Percentiles rank a stretch among this genome's conserved stretches.
Evolutionary conservation across 2,888 invertebrate genomes (phyloP).

Genomic region (Metacarcinus magister): DNA sequence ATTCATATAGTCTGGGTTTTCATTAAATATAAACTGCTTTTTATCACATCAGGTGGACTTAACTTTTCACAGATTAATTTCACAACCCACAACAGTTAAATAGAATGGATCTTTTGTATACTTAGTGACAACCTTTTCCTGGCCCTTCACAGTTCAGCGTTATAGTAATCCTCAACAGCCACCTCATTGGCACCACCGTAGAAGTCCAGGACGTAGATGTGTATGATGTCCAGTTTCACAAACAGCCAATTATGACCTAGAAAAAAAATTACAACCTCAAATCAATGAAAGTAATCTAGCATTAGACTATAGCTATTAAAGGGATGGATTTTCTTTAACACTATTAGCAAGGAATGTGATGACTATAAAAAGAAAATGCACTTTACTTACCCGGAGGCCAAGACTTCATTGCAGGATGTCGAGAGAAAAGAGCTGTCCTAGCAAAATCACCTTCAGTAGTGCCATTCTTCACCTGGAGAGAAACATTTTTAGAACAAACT

Average conservation of each 20-base stretch:
- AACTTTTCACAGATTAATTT: background rate
- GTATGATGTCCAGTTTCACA: constrained; percentile 90
- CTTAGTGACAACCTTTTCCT: background rate
- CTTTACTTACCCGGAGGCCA: constrained; percentile 87
- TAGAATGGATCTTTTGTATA: background rate
- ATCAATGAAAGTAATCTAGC: background rate
- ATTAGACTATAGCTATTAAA: background rate
- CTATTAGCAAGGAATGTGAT: background rate
- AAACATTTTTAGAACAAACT: background rate
- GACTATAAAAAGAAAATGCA: too few relatives aligned
- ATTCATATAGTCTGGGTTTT: background rate
- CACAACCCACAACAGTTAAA: background rate
- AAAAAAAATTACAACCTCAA: constrained; percentile 28
- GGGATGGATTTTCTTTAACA: background rate
- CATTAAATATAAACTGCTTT: background rate
- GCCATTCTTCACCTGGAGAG: constrained; percentile 86
- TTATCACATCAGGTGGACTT: background rate
- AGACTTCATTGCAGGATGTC: constrained; percentile 89
- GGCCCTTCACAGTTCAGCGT: constrained; percentile 85
- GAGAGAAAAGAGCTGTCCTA: constrained; percentile 88
- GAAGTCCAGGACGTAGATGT: constrained; percentile 91
- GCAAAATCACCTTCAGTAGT: constrained; percentile 88
- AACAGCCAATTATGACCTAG: constrained; percentile 88
- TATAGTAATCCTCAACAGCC: constrained; percentile 88
- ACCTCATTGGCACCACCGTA: constrained; percentile 91